These are phyloP conservation scores for Liolophura sinensis DNA, from an alignment of 1,140 invertebrate species.

Conservation along the genomic window DNA sequence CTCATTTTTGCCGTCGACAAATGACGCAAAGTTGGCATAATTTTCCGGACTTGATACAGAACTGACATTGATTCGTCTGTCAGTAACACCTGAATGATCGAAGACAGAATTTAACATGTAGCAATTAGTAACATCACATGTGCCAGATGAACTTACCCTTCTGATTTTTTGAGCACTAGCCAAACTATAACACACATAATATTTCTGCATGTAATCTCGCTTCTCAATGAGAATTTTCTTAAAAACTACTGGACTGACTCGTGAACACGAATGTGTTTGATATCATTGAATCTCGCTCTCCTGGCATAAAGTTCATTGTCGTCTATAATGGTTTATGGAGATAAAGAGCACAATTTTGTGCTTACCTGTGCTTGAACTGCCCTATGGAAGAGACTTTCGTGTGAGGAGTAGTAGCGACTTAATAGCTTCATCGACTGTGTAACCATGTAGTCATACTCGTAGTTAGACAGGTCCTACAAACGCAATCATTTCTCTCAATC, in stretches of 20 bases:
- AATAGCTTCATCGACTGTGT: conserved; percentile 47
- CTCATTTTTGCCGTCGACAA: conserved; percentile 44
- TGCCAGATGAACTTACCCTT: too few species aligned
- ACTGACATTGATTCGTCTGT: conserved; percentile 47
- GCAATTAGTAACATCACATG: not conserved
- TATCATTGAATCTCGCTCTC: too few species aligned
- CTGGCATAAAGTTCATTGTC: too few species aligned
- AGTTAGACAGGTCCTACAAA: conserved; percentile 45
- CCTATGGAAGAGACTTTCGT: conserved; percentile 42
- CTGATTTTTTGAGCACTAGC: too few species aligned
- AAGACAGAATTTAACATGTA: not conserved
- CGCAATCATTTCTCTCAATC: too few species aligned
- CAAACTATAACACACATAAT: too few species aligned
- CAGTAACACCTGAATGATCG: conserved; percentile 40
- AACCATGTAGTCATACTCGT: conserved; percentile 52
- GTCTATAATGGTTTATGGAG: too few species aligned
- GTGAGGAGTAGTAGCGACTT: conserved; percentile 45
- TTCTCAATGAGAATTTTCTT: too few species aligned
- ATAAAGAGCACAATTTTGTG: not conserved
- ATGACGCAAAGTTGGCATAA: conserved; percentile 41
- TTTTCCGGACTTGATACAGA: conserved; percentile 28
- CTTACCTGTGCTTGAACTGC: conserved; percentile 53
- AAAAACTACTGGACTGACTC: too few species aligned
- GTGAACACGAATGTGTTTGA: too few species aligned
- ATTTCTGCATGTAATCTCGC: too few species aligned